Percentiles rank a stretch among this genome's conserved stretches.
Evolutionary conservation across 2,797 vertebrate genomes (phyloP).

Genomic region (Gallinago solitaria): DNA sequence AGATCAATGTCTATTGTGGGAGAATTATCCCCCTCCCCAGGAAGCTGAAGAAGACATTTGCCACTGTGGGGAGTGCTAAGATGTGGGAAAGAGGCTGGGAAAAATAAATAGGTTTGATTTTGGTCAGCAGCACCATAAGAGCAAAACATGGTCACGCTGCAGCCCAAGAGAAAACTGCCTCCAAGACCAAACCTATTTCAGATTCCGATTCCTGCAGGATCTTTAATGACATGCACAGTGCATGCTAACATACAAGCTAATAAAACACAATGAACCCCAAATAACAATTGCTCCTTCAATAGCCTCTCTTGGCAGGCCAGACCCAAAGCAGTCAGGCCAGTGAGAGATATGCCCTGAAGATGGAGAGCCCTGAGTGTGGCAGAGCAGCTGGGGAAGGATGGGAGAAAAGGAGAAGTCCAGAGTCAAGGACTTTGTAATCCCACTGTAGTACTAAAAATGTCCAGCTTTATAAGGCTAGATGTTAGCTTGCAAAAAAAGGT

Average conservation of each 20-base stretch:
- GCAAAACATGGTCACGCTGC: background rate
- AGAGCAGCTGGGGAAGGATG: background rate
- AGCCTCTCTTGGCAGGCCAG: background rate
- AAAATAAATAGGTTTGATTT: background rate
- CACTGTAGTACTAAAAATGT: background rate
- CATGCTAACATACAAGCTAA: background rate
- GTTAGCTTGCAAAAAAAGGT: background rate
- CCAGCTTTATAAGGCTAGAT: background rate
- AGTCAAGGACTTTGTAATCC: background rate
- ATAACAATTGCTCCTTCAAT: background rate
- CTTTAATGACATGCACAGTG: background rate
- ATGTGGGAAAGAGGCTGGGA: background rate
- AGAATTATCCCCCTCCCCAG: conserved; percentile 55
- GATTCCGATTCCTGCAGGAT: background rate
- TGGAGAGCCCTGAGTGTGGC: background rate
- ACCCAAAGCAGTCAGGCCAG: background rate
- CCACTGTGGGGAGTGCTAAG: background rate
- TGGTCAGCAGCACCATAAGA: background rate
- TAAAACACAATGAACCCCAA: background rate
- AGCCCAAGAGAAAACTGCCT: background rate
- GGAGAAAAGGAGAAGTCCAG: background rate
- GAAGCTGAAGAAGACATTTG: conserved; percentile 26
- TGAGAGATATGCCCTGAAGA: background rate
- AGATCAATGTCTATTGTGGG: conserved; percentile 39
- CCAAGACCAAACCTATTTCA: background rate